A percentile compares a stretch with the other conserved stretches of the same genome.
Evolutionary conservation across 2,888 invertebrate species (phyloP).

Genomic region (Mesochorus sp.): DNA sequence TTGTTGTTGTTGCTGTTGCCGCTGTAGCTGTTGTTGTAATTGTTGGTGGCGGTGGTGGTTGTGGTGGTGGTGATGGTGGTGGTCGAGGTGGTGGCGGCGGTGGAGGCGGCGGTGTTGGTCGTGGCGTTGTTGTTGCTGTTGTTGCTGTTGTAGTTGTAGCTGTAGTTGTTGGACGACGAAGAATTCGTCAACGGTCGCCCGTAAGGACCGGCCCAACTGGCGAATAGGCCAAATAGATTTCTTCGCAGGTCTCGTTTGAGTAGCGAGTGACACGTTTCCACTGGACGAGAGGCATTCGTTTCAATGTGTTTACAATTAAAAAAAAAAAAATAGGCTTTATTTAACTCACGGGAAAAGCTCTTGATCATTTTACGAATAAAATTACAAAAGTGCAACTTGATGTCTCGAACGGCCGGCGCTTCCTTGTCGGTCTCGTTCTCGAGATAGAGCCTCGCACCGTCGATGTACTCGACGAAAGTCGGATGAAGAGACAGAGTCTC

Average conservation of each 20-base stretch:
- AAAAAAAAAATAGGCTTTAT: background rate
- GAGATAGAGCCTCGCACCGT: constrained; percentile 94
- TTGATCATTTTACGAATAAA: constrained; percentile 97
- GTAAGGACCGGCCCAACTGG: constrained; percentile 96
- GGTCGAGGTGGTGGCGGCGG: too few relatives aligned
- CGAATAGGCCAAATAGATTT: constrained; percentile 95
- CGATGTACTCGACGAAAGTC: constrained; percentile 96
- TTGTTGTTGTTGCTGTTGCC: too few relatives aligned
- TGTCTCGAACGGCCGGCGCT: constrained; percentile 92
- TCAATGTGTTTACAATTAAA: background rate
- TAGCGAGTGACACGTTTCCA: constrained; percentile 93
- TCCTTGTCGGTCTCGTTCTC: constrained; percentile 98
- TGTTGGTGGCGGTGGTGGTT: too few relatives aligned
- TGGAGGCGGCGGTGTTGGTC: too few relatives aligned
- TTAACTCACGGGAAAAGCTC: constrained; percentile 92
- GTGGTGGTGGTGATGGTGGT: too few relatives aligned
- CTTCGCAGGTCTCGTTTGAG: constrained; percentile 93
- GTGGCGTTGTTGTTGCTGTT: too few relatives aligned
- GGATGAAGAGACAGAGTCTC: constrained; percentile 93
- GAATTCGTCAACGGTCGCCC: constrained; percentile 85
- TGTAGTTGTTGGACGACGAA: too few relatives aligned
- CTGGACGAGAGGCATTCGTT: constrained; percentile 82
- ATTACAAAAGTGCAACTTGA: constrained; percentile 96
- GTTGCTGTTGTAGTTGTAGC: too few relatives aligned
- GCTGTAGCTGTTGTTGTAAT: too few relatives aligned